Base-by-base conservation (phyloP, 2,797 vertebrate genomes). In the Phalloptychus januarius region DNA sequence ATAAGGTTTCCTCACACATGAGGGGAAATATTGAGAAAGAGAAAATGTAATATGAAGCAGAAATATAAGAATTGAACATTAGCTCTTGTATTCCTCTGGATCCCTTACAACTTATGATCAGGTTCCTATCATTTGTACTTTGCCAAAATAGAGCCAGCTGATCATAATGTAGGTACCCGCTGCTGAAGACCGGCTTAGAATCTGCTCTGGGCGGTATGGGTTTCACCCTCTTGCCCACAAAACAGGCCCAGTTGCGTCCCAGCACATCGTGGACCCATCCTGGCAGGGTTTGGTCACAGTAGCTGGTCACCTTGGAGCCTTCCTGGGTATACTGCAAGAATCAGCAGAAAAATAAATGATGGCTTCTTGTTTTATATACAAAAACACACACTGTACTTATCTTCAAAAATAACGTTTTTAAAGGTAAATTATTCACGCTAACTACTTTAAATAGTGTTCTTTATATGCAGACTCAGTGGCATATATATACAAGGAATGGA, bases 201-300 rank as follows among this genome's bases (percentile, higher is more conserved):
- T 71, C 85, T 23, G 72, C 76, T 44, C 86, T 90, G 0, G 93
- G 91, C 0, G 83, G 74, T 16, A 95, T 71, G 0, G 93, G 56
- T 1, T 91, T 89, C 42, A 95, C 84, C 78, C 95, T 97, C 83
- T 93, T 97, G 33, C 97, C 98, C 0, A 90, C 90, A 85, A 99
- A 99, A 90, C 98, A 99, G 36, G 96, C 98, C 98, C 98, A 99
- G 82, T 99, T 99, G 83, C 91, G 93, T 8, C 97, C 98, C 88
- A 99, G 91, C 0, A 98, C 95, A 38, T 99, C 97, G 46, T 99
- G 98, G 10, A 97, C 98, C 97, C 97, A 99, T 38, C 98, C 98
- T 0, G 96, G 94, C 10, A 98, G 80, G 0, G 97, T 99, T 89
- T 99, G 97, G 20, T 98, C 95, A 89, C 98, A 99, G 83, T 96